Conservation (phyloP, 2,888 invertebrate genomes). For the Helobdella robusta region DNA sequence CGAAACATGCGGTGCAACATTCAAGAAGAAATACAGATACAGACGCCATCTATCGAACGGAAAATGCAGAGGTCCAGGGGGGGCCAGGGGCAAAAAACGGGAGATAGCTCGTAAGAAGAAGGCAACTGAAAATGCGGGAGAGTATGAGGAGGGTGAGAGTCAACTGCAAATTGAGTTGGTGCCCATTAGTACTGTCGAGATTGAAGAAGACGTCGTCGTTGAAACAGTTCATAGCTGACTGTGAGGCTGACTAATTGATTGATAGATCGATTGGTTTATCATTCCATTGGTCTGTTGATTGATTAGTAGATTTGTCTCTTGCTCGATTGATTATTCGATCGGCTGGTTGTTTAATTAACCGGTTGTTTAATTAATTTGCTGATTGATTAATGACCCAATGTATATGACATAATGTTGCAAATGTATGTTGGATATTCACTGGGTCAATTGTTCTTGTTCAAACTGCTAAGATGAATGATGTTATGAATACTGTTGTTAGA, state of each 20-base stretch:
- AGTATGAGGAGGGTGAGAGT: neutral
- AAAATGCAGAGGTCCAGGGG: neutral
- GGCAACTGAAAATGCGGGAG: neutral
- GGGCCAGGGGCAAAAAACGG: neutral
- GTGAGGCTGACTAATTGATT: too few species aligned
- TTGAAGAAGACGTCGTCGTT: too few species aligned
- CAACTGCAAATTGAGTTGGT: neutral
- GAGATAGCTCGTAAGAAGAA: neutral
- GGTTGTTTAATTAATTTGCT: too few species aligned
- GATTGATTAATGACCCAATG: too few species aligned
- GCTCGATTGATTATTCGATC: too few species aligned
- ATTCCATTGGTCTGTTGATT: neutral
- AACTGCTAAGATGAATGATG: too few species aligned
- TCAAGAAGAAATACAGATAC: constrained; percentile 1
- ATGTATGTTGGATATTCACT: too few species aligned
- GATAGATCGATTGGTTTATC: neutral
- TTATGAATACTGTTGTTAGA: too few species aligned
- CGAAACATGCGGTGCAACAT: neutral
- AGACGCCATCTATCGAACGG: neutral
- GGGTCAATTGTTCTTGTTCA: too few species aligned
- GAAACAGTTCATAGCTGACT: too few species aligned
- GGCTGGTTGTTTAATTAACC: too few species aligned
- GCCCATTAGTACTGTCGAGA: neutral
- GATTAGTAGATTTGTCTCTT: neutral
- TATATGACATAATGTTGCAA: too few species aligned